Conservation (phyloP, 2,888 invertebrate species). For the Nebria brevicollis region DNA sequence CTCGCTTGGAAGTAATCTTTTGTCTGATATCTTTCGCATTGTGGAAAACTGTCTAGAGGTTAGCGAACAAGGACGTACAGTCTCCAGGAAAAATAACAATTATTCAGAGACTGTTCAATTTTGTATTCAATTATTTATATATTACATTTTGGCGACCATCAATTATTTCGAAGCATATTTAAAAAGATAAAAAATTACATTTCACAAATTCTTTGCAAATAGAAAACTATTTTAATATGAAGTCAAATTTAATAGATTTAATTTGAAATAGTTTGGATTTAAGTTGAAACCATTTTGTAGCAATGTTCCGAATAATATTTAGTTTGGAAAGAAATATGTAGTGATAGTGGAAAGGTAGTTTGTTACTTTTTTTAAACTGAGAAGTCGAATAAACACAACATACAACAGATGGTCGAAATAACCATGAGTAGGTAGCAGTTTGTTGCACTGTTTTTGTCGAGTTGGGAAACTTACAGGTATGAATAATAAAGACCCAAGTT, state of each 20-base stretch:
- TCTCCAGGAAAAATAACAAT: background rate
- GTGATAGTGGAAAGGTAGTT: background rate
- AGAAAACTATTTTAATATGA: too few species aligned
- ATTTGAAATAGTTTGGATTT: background rate
- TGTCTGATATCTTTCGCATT: background rate
- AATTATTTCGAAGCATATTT: too few species aligned
- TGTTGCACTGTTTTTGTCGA: background rate
- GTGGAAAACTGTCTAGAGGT: background rate
- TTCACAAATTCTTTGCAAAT: too few species aligned
- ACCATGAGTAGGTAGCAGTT: background rate
- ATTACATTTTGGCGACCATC: too few species aligned
- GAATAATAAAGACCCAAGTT: background rate
- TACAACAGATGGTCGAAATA: background rate
- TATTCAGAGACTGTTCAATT: too few species aligned
- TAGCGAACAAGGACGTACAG: background rate
- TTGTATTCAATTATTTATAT: too few species aligned
- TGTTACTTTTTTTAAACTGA: background rate
- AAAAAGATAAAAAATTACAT: too few species aligned
- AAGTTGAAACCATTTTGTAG: background rate
- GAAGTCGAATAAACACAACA: background rate
- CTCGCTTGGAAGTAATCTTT: background rate
- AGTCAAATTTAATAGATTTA: too few species aligned
- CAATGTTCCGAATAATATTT: background rate
- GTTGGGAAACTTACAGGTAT: background rate
- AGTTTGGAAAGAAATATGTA: background rate